A percentile compares a stretch with the other conserved stretches of the same genome.
Evolutionary conservation across 35 echinoderm and acorn worm species (phyloP).

Genomic region (Apostichopus californicus): DNA sequence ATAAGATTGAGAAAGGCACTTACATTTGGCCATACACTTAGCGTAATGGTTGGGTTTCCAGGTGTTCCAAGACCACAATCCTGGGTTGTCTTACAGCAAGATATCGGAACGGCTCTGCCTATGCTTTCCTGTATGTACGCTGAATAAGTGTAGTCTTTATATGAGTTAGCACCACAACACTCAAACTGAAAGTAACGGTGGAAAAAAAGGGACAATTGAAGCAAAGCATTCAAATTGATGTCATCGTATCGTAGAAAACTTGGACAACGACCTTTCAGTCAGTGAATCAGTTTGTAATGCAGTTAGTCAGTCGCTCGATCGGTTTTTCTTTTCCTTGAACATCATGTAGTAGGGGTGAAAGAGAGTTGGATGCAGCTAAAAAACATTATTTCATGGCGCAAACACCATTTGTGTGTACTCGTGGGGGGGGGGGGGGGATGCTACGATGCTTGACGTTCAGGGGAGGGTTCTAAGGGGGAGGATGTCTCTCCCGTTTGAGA

Average conservation of each 20-base stretch:
- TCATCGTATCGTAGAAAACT: too few relatives aligned
- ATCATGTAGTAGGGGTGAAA: too few relatives aligned
- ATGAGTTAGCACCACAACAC: conserved; percentile 16
- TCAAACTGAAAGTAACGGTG: background rate
- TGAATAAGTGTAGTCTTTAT: conserved; percentile 1
- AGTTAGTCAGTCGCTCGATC: background rate
- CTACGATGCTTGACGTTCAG: too few relatives aligned
- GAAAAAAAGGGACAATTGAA: background rate
- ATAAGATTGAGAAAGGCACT: background rate
- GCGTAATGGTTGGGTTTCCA: background rate
- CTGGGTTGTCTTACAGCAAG: background rate
- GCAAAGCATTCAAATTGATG: too few relatives aligned
- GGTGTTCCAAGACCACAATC: background rate
- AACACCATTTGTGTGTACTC: too few relatives aligned
- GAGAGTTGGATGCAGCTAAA: too few relatives aligned
- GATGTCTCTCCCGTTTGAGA: too few relatives aligned
- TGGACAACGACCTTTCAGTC: too few relatives aligned
- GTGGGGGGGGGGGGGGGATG: too few relatives aligned
- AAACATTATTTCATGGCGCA: too few relatives aligned
- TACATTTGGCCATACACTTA: background rate
- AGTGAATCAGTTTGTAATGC: background rate
- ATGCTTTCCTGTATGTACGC: background rate
- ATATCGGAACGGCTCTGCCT: background rate
- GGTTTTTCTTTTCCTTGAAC: background rate
- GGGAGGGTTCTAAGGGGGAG: too few relatives aligned